These are phyloP conservation scores for Galagoides demidoff DNA, from an alignment of 2,797 vertebrate species.

Conservation along the genomic window DNA sequence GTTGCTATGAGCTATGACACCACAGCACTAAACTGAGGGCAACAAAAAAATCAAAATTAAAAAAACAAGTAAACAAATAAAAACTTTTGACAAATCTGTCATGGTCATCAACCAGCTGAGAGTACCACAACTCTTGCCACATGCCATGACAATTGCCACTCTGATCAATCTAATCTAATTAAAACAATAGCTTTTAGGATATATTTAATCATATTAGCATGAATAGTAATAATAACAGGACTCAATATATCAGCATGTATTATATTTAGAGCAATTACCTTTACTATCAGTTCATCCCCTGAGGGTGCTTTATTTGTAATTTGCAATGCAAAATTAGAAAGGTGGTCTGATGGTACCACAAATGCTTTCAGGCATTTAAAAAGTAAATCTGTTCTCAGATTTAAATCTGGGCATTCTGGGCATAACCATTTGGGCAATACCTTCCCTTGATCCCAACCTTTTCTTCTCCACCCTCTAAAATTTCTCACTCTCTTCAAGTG, in stretches of 20 bases:
- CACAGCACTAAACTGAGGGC: no score
- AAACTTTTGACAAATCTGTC: not conserved
- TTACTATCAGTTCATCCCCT: not conserved
- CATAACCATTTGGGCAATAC: not conserved
- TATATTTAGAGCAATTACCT: not conserved
- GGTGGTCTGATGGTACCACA: not conserved
- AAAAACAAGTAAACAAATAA: no score
- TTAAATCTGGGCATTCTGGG: no score
- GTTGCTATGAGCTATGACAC: no score
- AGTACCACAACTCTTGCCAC: not conserved
- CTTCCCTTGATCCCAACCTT: not conserved
- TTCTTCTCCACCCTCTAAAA: not conserved
- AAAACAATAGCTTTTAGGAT: not conserved
- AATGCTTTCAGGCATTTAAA: not conserved
- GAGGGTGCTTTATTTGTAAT: not conserved
- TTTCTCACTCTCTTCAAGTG: not conserved
- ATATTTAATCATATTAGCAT: not conserved
- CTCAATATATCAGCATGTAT: not conserved
- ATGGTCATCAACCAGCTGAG: not conserved
- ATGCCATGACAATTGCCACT: not conserved
- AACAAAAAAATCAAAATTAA: no score
- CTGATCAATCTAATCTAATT: not conserved
- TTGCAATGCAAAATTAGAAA: not conserved
- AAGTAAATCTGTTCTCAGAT: not conserved
- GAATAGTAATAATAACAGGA: not conserved